Base-by-base conservation (phyloP, 2,888 invertebrate species). In the Epirrhoe alternata region DNA sequence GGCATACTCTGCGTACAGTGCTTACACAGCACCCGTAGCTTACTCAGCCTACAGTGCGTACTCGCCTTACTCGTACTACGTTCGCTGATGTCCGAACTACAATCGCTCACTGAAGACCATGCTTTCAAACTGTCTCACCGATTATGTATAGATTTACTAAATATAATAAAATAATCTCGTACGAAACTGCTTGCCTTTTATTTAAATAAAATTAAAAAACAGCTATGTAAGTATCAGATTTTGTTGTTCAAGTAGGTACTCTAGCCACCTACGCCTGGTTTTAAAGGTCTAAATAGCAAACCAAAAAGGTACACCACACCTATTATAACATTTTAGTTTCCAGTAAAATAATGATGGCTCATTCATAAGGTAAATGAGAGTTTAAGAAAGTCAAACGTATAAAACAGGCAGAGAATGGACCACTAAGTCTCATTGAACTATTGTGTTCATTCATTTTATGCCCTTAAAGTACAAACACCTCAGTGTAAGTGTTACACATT, bases 61-160 rank as follows among this genome's bases (percentile, higher is more conserved):
- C 72, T 80, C 82, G 0, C 90, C 89, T 0, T 89, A 90, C 73
- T 73, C 84, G 17, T 91, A 90, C 78, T 92, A 89, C 74, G 79
- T 89, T 6, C 88, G 89, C 68, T 89, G 74, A 86, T 58, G n/a
- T 45, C 16, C 10, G 31, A 56, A 31, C 55, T 30, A 5, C 17
- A 14, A 45, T 24, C 49, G 0, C 7, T 12, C 7, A 45, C 16
- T 6, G 14, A 10, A 30, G 49, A 57, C 58, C 47, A 31, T 30
- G 52, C 64, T 59, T 12, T 38, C 38, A 59, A 47, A 47, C 10
- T 52, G 6, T 24, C 64, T 69, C 42, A 62, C 61, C 51, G 61
- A 64, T 51, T 51, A 57, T 57, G 56, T 53, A 30, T 51, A 49
- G 31, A 42, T 42, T 55, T 35, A 52, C 35, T n/a, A 54, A 54